A percentile compares a stretch with the other conserved stretches of the same genome.
Evolutionary conservation across 2,113 vertebrate genomes (phyloP).

Genomic region (Cavia aperea): DNA sequence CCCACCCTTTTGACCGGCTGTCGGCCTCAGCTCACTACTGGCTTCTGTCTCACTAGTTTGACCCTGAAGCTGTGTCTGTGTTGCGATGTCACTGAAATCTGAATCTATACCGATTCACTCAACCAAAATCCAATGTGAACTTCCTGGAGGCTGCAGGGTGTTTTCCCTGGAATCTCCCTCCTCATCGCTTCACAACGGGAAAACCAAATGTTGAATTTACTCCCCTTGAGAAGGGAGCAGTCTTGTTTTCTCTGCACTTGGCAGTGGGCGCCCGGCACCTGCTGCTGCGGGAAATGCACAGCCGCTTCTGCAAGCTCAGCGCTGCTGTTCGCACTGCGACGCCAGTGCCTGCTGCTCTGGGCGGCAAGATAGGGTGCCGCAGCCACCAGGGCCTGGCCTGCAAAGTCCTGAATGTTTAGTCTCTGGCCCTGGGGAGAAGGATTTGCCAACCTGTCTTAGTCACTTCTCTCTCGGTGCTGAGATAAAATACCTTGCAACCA

Average conservation of each 20-base stretch:
- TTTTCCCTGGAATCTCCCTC: neutral
- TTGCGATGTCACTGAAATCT: neutral
- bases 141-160: neutral
- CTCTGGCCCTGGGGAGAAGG: neutral
- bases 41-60: neutral
- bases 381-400: neutral
- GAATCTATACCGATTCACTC: neutral
- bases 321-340: neutral
- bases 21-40: neutral
- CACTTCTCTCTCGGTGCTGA: neutral
- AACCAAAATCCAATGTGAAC: neutral
- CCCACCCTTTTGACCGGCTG: neutral
- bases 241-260: neutral
- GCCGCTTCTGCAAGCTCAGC: neutral
- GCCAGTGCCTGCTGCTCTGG: neutral
- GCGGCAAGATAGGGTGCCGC: neutral
- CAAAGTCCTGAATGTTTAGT: neutral
- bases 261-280: neutral
- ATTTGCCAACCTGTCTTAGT: neutral
- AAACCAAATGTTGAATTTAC: neutral
- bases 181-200: neutral
- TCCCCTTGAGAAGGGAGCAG: neutral
- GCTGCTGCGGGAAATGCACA: fast-evolving
- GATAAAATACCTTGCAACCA: neutral
- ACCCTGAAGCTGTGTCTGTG: neutral